A percentile compares a stretch with the other conserved stretches of the same genome.
Conservation (phyloP, 2,797 vertebrate genomes). For the Streptopelia turtur region DNA sequence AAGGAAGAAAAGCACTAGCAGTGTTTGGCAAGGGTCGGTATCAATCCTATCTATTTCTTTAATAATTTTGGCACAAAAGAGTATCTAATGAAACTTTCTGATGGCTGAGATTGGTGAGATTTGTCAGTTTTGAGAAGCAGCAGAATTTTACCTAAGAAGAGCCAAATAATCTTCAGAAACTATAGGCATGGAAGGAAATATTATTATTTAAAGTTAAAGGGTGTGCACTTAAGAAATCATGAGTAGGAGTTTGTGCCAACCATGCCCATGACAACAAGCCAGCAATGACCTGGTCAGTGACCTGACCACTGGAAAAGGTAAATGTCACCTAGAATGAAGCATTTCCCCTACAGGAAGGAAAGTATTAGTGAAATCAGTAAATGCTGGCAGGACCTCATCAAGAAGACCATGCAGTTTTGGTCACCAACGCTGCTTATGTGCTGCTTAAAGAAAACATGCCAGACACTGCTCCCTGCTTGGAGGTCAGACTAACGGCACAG, state of each 20-base stretch:
- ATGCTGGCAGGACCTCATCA: not conserved
- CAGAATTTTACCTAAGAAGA: not conserved
- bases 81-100: not conserved
- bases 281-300: not conserved
- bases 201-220: not conserved
- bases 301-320: not conserved
- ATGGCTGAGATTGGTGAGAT: not conserved
- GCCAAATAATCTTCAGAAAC: not conserved
- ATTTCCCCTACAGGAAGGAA: not conserved
- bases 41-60: not conserved
- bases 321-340: not conserved
- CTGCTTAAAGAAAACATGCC: not conserved
- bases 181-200: not conserved
- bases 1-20: conserved; percentile 8
- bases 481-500: not conserved
- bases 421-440: not conserved
- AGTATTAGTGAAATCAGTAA: not conserved
- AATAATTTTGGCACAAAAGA: not conserved
- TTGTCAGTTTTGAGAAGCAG: not conserved
- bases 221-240: not conserved
- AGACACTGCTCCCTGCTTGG: not conserved
- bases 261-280: not conserved
- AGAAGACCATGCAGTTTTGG: not conserved
- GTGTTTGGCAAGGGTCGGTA: conserved; percentile 24
- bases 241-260: not conserved